Evolutionary conservation across 1,140 invertebrate genomes (phyloP).

Genomic region (Littorina saxatilis): DNA sequence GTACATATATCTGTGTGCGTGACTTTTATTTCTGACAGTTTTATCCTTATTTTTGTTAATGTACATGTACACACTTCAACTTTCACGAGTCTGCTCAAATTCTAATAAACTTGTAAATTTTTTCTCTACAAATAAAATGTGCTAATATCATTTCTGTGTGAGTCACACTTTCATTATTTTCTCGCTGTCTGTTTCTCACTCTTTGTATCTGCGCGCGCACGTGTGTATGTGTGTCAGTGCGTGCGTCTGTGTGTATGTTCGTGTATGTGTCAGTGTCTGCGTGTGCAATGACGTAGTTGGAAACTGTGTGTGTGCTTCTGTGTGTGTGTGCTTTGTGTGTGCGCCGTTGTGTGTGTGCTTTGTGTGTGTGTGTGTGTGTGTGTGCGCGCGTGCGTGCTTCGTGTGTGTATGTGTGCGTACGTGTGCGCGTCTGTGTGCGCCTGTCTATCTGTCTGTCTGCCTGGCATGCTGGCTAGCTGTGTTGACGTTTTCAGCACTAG

Average conservation of each 20-base stretch:
- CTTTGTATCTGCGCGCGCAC: neutral
- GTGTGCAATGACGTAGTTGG: too few species aligned
- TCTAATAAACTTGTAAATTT: neutral
- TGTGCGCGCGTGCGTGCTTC: neutral
- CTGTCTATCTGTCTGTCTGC: neutral
- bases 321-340: neutral
- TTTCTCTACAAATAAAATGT: neutral
- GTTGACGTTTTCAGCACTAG: too few species aligned
- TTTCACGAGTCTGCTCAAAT: neutral
- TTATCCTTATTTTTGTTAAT: neutral
- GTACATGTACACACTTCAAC: neutral
- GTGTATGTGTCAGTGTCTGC: conserved; percentile 2
- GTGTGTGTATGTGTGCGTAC: too few species aligned
- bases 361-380: conserved; percentile 7
- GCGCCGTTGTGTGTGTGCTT: too few species aligned
- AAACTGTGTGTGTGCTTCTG: too few species aligned
- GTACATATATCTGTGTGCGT: neutral
- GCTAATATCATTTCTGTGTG: neutral
- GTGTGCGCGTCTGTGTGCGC: too few species aligned
- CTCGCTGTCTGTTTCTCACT: neutral
- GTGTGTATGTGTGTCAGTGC: neutral
- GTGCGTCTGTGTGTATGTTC: neutral
- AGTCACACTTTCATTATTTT: neutral
- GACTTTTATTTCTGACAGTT: neutral
- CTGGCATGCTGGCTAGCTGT: too few species aligned